Base-by-base conservation (phyloP, 2,113 vertebrate species). In the Proteles cristata region DNA sequence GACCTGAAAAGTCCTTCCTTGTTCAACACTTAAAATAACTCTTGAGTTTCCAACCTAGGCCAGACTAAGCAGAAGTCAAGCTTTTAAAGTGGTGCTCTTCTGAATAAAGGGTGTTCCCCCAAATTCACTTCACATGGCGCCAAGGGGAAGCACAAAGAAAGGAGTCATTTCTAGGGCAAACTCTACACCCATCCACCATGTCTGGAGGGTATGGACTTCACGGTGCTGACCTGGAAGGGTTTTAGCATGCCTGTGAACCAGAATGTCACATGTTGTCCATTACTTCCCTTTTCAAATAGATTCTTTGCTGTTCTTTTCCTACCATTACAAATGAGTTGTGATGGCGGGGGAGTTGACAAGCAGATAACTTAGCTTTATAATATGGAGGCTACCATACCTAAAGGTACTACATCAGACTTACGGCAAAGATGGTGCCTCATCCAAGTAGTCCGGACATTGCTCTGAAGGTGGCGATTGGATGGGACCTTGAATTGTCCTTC, bases 351-450 rank as follows among this genome's bases (percentile, higher is more conserved):
- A 85, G 55, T 23, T 11, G 58, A 28, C 10, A 48, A 39, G 11
- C 9, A 53, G 28, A 43, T n/a, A 14, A 45, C 11, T 63, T 88
- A 31, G n/a, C 77, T 69, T 90, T 96, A 76, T 74, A 82, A 35
- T 66, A 53, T 33, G 43, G 50, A 9, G 43, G 12, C 21, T 39
- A 65, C 31, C 19, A 7, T 8, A 35, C 10, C 7, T 26, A 43
- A 55, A 53, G 45, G 35, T 26, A 7, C 23, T 19, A 5, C 26
- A 39, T 80, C 14, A 79, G 53, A 53, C 9, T 80, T n/a, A 71
- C 45, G 45, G 48, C 65, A 61, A 89, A 96, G 86, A 63, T 3
- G 9, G 4, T 7, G 0, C 17, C 2, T 61, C 21, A 66, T 11
- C 2, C 6, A 16, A 15, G 26, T 39, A 7, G 68, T 39, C 58